Conservation (phyloP, 1,140 invertebrate genomes). For the Cotesia chilonis region DNA sequence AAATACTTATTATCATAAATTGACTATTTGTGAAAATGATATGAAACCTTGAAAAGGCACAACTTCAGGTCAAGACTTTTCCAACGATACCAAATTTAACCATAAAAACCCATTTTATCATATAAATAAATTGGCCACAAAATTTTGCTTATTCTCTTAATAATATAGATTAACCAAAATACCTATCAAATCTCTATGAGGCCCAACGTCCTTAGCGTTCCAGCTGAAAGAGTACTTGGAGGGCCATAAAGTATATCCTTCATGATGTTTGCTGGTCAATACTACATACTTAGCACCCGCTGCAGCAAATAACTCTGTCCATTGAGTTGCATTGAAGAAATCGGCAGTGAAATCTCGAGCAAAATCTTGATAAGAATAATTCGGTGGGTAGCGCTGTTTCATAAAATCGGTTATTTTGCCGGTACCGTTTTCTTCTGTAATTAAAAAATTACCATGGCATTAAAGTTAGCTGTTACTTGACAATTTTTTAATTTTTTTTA, state of each 20-base stretch:
- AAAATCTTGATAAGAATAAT: slow-evolving; percentile 88
- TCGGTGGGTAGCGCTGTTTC: slow-evolving; percentile 79
- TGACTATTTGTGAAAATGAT: too few relatives aligned
- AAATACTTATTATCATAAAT: too few relatives aligned
- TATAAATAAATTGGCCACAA: too few relatives aligned
- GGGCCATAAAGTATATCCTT: slow-evolving; percentile 91
- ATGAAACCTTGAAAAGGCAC: too few relatives aligned
- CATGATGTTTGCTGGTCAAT: slow-evolving; percentile 93
- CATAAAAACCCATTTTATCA: too few relatives aligned
- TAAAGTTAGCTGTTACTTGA: neutral
- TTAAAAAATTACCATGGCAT: slow-evolving; percentile 10
- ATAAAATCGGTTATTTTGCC: slow-evolving; percentile 72
- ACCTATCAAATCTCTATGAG: slow-evolving; percentile 82
- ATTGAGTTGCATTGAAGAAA: slow-evolving; percentile 81
- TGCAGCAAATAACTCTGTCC: slow-evolving; percentile 78
- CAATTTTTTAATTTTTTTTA: too few relatives aligned
- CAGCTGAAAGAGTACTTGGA: slow-evolving; percentile 87
- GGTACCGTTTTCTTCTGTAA: slow-evolving; percentile 44
- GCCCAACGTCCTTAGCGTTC: slow-evolving; percentile 89
- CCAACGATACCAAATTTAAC: too few relatives aligned
- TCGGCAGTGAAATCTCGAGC: slow-evolving; percentile 82
- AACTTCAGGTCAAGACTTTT: too few relatives aligned
- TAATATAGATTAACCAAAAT: slow-evolving; percentile 11
- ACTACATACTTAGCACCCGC: slow-evolving; percentile 89
- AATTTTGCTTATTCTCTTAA: too few relatives aligned